These are phyloP conservation scores for Bergia puertoricense DNA, from an alignment of 92 coral and sea anemone species.

Conservation along the genomic window DNA sequence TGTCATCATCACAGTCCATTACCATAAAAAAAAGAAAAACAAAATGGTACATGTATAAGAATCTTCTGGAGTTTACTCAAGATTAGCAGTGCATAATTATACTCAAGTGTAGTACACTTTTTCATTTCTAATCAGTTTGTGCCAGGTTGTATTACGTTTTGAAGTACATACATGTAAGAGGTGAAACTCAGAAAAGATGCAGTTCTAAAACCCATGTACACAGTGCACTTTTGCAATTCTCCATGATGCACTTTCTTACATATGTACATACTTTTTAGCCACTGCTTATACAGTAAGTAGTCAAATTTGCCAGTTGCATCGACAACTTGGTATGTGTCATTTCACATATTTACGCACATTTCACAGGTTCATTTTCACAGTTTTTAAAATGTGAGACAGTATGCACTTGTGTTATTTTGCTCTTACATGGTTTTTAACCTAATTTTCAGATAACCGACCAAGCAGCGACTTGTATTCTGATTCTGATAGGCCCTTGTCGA, in stretches of 20 bases:
- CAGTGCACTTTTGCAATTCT: too few species aligned
- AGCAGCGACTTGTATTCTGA: conserved; percentile 21
- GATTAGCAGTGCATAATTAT: background rate
- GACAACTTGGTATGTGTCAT: background rate
- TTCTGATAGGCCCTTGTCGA: conserved; percentile 40
- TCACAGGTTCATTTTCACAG: background rate
- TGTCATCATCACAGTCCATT: background rate
- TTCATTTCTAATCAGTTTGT: background rate
- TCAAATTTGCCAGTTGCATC: too few species aligned
- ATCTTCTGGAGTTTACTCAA: background rate
- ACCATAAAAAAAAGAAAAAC: background rate
- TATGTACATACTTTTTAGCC: too few species aligned
- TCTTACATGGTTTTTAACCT: conserved; percentile 24
- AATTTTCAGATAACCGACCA: conserved; percentile 33
- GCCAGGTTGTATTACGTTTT: too few species aligned
- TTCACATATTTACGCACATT: background rate
- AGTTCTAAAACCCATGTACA: too few species aligned
- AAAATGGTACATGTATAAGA: too few species aligned
- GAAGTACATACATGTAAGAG: too few species aligned
- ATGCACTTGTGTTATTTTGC: background rate
- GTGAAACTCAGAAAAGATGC: too few species aligned
- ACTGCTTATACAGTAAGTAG: too few species aligned
- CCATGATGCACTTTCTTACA: too few species aligned
- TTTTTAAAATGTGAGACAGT: background rate
- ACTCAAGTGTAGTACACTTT: background rate